Conservation (phyloP, 2,797 vertebrate genomes). For the Glyptemys insculpta region DNA sequence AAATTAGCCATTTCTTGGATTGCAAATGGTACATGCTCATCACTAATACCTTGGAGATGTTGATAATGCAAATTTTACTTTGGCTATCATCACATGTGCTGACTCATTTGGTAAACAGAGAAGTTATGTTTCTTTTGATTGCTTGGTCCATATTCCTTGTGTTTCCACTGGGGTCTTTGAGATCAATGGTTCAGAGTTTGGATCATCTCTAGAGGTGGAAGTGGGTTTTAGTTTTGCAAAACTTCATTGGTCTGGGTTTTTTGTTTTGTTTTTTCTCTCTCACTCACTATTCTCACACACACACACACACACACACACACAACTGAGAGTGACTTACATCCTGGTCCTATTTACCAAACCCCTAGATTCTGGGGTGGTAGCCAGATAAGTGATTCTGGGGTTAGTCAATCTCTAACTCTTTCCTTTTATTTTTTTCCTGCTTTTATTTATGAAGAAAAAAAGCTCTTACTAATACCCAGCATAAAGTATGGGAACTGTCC, state of each 20-base stretch:
- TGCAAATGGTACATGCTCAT: not conserved
- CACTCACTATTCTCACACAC: not conserved
- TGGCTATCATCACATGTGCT: not conserved
- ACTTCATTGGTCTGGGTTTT: not conserved
- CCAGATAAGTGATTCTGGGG: slow-evolving; percentile 8
- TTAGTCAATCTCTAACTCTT: not conserved
- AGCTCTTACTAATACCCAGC: not conserved
- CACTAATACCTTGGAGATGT: not conserved
- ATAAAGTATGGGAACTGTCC: not conserved
- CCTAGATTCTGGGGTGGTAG: not conserved
- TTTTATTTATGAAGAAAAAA: not conserved
- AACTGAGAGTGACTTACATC: not conserved
- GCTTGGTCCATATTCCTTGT: not conserved
- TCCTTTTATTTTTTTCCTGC: not conserved
- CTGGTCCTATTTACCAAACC: not conserved
- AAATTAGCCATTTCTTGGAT: not conserved
- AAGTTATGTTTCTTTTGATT: not conserved
- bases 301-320: not conserved
- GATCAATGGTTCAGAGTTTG: not conserved
- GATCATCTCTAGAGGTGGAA: fast-evolving
- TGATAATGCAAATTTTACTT: not conserved
- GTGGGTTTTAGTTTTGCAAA: not conserved
- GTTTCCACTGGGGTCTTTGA: not conserved
- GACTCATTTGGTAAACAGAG: not conserved
- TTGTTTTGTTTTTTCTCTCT: not conserved